Evolutionary conservation across 2,888 invertebrate species (phyloP), one percentile per base, ranked within the genome.

Genomic region (Neoaliturus tenellus): DNA sequence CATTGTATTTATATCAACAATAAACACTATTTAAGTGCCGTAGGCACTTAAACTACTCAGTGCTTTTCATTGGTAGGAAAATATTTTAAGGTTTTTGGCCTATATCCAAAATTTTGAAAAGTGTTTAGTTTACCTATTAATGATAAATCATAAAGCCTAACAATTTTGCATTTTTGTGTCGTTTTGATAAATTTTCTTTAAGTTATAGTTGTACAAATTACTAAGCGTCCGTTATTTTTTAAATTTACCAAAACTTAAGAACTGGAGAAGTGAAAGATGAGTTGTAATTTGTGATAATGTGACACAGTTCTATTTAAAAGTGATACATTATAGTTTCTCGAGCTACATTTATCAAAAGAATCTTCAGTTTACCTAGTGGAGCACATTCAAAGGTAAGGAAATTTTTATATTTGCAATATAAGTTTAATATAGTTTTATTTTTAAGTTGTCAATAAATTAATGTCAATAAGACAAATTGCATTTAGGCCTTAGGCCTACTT

Each of bases 1-100:
- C 62, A 62, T 62, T 62, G 62, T 62, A 55, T 55, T 62, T 62
- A 62, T 62, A 62, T 51, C 51, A 51, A 6, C n/a, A 51, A 51
- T 51, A 51, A 51, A 51, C 51, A 51, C 17, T 44, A 44, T 2
- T 8, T 8, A 44, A 6, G 17, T 23, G 14, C n/a, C n/a, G 20
- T 6, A 51, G 23, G 14, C 23, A 51, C 20, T 1, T 51, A 23
- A 4, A 48, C n/a, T 48, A 51, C 10, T 2, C 23, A 51, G 51
- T 51, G 51, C 51, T 51, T 51, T 51, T 51, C 23, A 51, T 51
- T 51, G 14, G 10, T 51, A 23, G 51, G 51, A 51, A 20, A 51
- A 51, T 51, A 20, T 51, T 23, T 51, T 51, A 3, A 51, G n/a
- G 51, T 51, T 51, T 20, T 51, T 23, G 51, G 51, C 51, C 20